Percentiles rank a stretch among this genome's conserved stretches.
phyloP scores from a whole-genome alignment of 1,140 invertebrate species.

The Halyomorpha halys region DNA sequence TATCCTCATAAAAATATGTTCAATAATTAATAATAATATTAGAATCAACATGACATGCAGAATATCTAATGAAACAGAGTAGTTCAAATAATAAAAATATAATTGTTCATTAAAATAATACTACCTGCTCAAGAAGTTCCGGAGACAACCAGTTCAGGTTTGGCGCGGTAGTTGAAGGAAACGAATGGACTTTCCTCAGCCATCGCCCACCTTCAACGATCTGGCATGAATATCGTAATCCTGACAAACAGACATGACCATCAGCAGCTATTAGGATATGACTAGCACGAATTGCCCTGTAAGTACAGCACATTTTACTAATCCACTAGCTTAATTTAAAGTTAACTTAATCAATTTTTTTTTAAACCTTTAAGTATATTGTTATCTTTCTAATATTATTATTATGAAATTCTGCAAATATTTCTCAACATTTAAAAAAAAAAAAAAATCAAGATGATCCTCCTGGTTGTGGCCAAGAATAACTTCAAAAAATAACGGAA shows the following conservation, averaged over 20 bases:
- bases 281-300: slow-evolving; percentile 67
- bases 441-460: too few relatives aligned
- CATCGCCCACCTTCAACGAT: slow-evolving; percentile 59
- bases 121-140: slow-evolving; percentile 76
- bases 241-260: slow-evolving; percentile 60
- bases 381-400: too few relatives aligned
- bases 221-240: slow-evolving; percentile 63
- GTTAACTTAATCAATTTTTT: too few relatives aligned
- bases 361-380: too few relatives aligned
- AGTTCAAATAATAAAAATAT: background rate
- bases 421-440: too few relatives aligned
- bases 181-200: slow-evolving; percentile 56
- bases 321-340: too few relatives aligned
- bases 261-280: slow-evolving; percentile 64
- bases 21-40: too few relatives aligned
- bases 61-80: slow-evolving; percentile 5
- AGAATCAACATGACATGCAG: background rate
- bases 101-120: background rate
- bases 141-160: slow-evolving; percentile 82
- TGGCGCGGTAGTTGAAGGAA: slow-evolving; percentile 54
- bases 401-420: too few relatives aligned
- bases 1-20: too few relatives aligned
- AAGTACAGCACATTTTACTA: slow-evolving; percentile 29
- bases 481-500: too few relatives aligned
- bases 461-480: too few relatives aligned